Evolutionary conservation across 2,113 vertebrate species (phyloP).

Genomic region (Myiagra hebetior): DNA sequence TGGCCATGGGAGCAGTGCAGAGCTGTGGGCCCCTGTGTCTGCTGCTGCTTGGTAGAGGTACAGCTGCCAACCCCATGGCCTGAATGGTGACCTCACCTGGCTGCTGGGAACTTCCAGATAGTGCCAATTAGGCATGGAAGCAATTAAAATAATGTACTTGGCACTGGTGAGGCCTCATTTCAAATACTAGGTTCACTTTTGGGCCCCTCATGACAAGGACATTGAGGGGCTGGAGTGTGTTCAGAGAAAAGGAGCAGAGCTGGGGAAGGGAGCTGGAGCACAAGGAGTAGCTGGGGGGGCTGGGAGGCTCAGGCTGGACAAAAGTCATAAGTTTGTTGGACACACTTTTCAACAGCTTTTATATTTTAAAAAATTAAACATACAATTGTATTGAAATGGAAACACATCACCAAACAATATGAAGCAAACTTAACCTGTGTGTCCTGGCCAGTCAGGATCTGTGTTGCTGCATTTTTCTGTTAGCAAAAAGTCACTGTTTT

Average conservation of each 20-base stretch:
- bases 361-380: not conserved
- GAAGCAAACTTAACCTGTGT: conserved; percentile 48
- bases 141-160: not conserved
- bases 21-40: accelerated
- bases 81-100: not conserved
- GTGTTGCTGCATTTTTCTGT: not conserved
- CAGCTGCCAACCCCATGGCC: not conserved
- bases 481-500: not conserved
- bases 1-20: not conserved
- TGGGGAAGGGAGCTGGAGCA: not conserved
- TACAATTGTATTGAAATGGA: not conserved
- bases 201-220: not conserved
- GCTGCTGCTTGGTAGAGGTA: not conserved
- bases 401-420: not conserved
- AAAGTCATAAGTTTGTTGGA: not conserved
- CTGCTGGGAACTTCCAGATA: not conserved
- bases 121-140: not conserved
- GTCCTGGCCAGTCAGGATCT: not conserved
- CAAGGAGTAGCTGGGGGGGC: not conserved
- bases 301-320: not conserved
- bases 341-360: not conserved
- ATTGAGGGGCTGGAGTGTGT: not conserved
- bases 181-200: not conserved
- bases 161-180: not conserved
- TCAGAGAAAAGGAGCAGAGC: not conserved